These are phyloP conservation scores for Sapajus apella DNA, from an alignment of 2,113 vertebrate genomes.

Conservation along the genomic window DNA sequence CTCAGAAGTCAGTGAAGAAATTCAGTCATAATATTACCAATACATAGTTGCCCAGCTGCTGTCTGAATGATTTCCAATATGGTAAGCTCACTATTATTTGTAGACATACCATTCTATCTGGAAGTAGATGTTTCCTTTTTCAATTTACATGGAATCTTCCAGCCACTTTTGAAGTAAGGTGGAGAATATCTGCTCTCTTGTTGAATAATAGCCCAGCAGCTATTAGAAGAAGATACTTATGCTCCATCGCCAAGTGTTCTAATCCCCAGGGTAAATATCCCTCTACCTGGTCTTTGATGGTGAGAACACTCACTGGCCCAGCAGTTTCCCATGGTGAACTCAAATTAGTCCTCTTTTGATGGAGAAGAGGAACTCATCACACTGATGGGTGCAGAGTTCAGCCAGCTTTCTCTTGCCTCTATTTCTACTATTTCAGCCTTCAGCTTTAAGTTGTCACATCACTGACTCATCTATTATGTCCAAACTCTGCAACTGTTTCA, in stretches of 20 bases:
- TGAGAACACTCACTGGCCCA: fast-evolving
- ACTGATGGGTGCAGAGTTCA: fast-evolving
- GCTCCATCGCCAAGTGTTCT: not conserved
- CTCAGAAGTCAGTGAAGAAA: not conserved
- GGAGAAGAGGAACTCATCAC: too few species aligned
- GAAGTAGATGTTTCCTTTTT: not conserved
- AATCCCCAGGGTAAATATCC: not conserved
- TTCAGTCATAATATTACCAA: not conserved
- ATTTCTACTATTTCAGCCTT: not conserved
- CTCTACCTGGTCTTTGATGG: not conserved
- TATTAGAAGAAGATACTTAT: not conserved
- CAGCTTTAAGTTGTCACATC: too few species aligned
- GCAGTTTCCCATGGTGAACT: not conserved
- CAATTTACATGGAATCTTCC: not conserved
- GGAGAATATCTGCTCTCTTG: not conserved
- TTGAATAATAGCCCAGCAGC: not conserved
- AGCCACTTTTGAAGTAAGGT: not conserved
- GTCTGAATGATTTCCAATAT: not conserved
- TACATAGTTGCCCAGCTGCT: not conserved
- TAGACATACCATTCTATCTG: not conserved
- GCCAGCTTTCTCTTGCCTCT: not conserved
- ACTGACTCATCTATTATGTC: not conserved
- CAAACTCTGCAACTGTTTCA: not conserved
- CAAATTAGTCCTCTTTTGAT: not conserved
- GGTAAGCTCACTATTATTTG: not conserved